Evolutionary conservation across 2,113 vertebrate species (phyloP), one percentile per base, ranked within the genome.

Genomic region (Peromyscus maniculatus): DNA sequence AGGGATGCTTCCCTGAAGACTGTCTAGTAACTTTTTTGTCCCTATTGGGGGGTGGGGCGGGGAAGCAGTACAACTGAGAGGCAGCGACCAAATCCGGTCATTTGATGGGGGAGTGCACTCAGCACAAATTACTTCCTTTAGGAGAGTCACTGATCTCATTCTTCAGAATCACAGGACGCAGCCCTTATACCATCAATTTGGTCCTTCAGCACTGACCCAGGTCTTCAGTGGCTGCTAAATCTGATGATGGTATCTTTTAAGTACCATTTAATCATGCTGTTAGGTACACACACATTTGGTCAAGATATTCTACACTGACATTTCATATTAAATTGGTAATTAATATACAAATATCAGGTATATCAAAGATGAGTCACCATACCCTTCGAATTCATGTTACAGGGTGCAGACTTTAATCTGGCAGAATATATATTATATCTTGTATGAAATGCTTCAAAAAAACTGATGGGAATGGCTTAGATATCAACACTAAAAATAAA

Each of bases 401-500:
- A 59, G 26, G 86, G 36, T 69, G 17, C 2, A 93, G 59, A 97
- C 93, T 92, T 93, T 72, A 96, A 93, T 89, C 83, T 72, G 93
- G 89, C n/a, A 88, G 36, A 91, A 72, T 69, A 75, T n/a, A 72
- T 36, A 59, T 49, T 96, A 31, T 94, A 39, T 91, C 87, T 66
- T 77, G 33, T 97, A 94, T 74, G 39, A 84, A 92, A 91, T 71
- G 39, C 67, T 94, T 94, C 46, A 93, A 72, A 94, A 93, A 78
- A 93, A 89, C 74, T 92, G 62, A 87, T 69, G 55, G 26, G 5
- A 46, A 6, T 89, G n/a, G n/a, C 33, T 96, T 16, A 89, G 46
- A 62, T 66, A 67, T 49, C 46, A 92, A 71, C 49, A 97, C 74
- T 75, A 97, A 96, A 95, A 97, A 82, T 87, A 92, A 90, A 92